Percentiles rank a stretch among this genome's conserved stretches.
These are phyloP conservation scores for Diadophis punctatus DNA, from an alignment of 2,113 vertebrate genomes.

Conservation along the genomic window DNA sequence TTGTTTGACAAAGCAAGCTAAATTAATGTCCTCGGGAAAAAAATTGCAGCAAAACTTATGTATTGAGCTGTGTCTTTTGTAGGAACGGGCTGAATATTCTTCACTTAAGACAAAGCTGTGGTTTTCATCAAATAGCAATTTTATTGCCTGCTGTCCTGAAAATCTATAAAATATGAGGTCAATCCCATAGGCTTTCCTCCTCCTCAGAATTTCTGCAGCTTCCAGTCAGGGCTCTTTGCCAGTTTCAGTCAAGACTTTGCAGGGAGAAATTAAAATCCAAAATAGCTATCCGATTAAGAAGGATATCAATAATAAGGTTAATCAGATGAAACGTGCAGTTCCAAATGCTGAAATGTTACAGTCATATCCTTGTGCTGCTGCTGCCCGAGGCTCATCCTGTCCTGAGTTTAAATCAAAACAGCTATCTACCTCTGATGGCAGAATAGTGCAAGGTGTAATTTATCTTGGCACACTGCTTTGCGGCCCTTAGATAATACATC, in stretches of 20 bases:
- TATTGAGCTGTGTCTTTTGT: neutral
- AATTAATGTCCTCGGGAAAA: neutral
- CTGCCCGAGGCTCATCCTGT: rapidly evolving
- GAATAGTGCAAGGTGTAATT: neutral
- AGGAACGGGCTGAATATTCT: neutral
- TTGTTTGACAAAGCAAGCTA: neutral
- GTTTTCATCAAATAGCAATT: neutral
- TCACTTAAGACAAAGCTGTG: neutral
- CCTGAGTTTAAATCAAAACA: neutral
- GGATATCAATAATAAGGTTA: neutral
- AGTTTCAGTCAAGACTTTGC: neutral
- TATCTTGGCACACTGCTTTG: neutral
- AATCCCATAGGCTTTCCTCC: neutral
- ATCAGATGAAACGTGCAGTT: neutral
- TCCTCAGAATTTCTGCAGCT: neutral
- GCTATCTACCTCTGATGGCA: neutral
- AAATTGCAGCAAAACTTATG: neutral
- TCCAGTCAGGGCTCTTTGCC: neutral
- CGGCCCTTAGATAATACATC: neutral
- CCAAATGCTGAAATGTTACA: neutral
- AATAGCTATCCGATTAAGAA: neutral
- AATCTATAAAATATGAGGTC: neutral
- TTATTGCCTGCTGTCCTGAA: neutral
- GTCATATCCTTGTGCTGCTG: neutral
- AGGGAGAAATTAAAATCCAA: neutral